Base-by-base conservation (phyloP, 2,888 invertebrate species). In the Athalia rosae region DNA sequence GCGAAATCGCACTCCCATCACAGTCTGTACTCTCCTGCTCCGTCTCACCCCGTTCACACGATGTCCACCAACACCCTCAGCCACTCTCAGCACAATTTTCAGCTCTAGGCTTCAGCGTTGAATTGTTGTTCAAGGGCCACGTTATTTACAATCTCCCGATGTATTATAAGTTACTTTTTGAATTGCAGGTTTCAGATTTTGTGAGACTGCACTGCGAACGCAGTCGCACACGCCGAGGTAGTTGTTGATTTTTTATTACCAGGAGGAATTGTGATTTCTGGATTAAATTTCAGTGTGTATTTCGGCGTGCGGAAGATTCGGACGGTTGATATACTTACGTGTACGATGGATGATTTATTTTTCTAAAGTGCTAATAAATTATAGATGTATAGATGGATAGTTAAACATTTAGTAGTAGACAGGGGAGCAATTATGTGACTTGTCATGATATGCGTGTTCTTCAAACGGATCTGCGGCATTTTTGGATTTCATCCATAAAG, bases 1-100 rank as follows among this genome's bases (percentile, higher is more conserved):
- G 89, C 88, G 41, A 89, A 90, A 76, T 90, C 89, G 0, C 89
- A 90, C 77, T 90, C 89, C 8, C 89, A 90, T 82, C 89, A 89
- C 81, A 89, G 89, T 78, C 83, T 90, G 4, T 90, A 89, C 79
- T 85, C 88, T 0, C 87, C 88, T 1, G 86, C 88, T 0, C 88
- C 88, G 5, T 87, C 88, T 4, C 89, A 89, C 82, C 87, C 88
- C 59, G 86, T 86, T 66, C 89, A 89, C 74, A 88, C 88, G 41
- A 85, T 89, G 80, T 89, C 89, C 1, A 89, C 88, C 71, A 90
- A 88, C 76, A 89, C 89, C 41, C 84, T 89, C 66, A 89, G 87
- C 78, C 89, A 88, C 78, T 88, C 89, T 43, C 89, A 89, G 77
- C 88, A 89, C 77, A 89, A 89, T 79, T 89, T 89, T 71, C 89